Evolutionary conservation across 2,797 vertebrate genomes (phyloP).

Genomic region (Zenarchopterus dispar): DNA sequence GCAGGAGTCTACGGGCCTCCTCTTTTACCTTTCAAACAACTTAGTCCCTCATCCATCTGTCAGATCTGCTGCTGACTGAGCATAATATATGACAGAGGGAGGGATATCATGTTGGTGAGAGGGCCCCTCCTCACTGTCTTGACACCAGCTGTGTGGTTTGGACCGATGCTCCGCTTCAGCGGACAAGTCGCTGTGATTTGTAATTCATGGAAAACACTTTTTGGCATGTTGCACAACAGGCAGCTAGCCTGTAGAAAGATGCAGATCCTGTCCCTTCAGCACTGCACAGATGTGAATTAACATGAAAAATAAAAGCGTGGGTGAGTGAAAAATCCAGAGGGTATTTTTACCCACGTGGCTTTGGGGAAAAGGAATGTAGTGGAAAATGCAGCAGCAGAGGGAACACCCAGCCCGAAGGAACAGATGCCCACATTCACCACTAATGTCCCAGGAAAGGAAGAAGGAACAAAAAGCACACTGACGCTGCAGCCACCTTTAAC

Average conservation of each 20-base stretch:
- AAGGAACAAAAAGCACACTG: slow-evolving; percentile 63
- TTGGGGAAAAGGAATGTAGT: slow-evolving; percentile 44
- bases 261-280: slow-evolving; percentile 27
- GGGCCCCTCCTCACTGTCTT: slow-evolving; percentile 46
- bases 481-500: slow-evolving; percentile 46
- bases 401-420: slow-evolving; percentile 58
- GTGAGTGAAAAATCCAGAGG: slow-evolving; percentile 31
- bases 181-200: slow-evolving; percentile 55
- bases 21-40: slow-evolving; percentile 17
- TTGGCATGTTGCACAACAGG: slow-evolving; percentile 23
- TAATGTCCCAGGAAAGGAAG: slow-evolving; percentile 54
- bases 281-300: slow-evolving; percentile 17
- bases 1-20: slow-evolving; percentile 3
- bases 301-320: neutral
- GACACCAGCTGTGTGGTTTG: slow-evolving; percentile 52
- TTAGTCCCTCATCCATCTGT: slow-evolving; percentile 21
- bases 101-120: slow-evolving; percentile 59
- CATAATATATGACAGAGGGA: slow-evolving; percentile 33
- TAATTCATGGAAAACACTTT: slow-evolving; percentile 45
- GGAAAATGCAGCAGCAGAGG: slow-evolving; percentile 51
- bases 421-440: slow-evolving; percentile 64
- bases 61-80: slow-evolving; percentile 43
- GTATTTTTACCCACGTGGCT: slow-evolving; percentile 45
- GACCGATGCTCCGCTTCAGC: slow-evolving; percentile 54
- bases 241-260: slow-evolving; percentile 16